These are phyloP conservation scores for Rhagonycha fulva DNA, from an alignment of 2,888 invertebrate genomes.

Conservation along the genomic window DNA sequence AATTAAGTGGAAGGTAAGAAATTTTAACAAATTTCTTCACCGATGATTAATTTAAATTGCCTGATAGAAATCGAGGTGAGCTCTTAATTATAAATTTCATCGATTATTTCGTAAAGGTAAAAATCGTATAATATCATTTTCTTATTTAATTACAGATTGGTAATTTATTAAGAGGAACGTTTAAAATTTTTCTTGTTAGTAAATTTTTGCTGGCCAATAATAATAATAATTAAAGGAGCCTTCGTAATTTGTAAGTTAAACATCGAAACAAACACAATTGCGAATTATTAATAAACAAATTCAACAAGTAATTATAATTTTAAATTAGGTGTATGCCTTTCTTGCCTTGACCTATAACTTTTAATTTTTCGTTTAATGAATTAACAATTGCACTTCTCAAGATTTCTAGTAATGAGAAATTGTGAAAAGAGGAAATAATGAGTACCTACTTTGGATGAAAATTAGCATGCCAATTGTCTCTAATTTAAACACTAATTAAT, in stretches of 20 bases:
- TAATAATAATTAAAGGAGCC: neutral
- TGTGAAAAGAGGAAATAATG: conserved; percentile 10
- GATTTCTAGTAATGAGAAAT: conserved; percentile 21
- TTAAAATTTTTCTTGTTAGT: neutral
- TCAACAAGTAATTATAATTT: neutral
- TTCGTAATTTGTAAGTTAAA: neutral
- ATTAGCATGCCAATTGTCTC: neutral
- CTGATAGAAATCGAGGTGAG: neutral
- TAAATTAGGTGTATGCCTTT: neutral
- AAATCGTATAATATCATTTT: neutral
- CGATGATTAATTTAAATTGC: neutral
- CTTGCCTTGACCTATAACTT: conserved; percentile 3
- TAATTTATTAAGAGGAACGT: neutral
- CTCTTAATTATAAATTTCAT: neutral
- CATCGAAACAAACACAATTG: neutral
- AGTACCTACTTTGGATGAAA: neutral
- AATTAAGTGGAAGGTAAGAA: neutral
- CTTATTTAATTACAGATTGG: neutral
- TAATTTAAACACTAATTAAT: neutral
- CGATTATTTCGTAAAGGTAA: neutral
- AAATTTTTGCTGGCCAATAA: neutral
- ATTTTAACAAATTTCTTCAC: neutral
- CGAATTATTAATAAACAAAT: neutral
- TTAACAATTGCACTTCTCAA: conserved; percentile 19
- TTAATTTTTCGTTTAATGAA: neutral